Base-by-base conservation (phyloP, 2,888 invertebrate genomes). In the Melanargia galathea region DNA sequence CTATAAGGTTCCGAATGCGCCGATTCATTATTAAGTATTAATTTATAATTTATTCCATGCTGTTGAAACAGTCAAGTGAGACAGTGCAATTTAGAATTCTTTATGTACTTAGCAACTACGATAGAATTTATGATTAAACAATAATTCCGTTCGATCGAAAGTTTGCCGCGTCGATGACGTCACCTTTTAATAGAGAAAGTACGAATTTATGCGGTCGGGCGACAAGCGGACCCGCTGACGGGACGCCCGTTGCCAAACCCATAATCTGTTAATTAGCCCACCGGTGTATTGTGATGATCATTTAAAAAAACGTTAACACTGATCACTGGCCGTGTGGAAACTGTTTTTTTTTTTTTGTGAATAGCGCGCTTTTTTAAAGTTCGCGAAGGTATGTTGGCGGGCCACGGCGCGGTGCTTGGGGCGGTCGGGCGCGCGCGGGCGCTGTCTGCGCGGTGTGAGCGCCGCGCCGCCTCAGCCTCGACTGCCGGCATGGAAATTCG, bases 401-500 rank as follows among this genome's bases (percentile, higher is more conserved):
- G 67, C 62, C 56, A 58, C 65, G 62, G 63, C 62, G 62, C 43
- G 66, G 46, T 54, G 62, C 65, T 65, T 59, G 64, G 57, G 69
- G 68, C 69, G 51, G 64, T 60, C 65, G 73, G 79, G 83, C 83
- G 86, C 83, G 87, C 84, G 85, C 87, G 85, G 81, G 88, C 84
- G 86, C 84, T 83, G 73, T 75, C 75, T 79, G 84, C 85, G 84
- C 87, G 82, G 70, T 87, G 84, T 79, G 80, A 73, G 85, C 90
- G 87, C 86, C 87, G 80, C 90, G 90, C 89, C 90, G 88, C 87
- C 89, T 86, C 79, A 81, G 76, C 82, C 82, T 81, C 89, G 87
- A 90, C 91, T 91, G 91, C 83, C 89, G 88, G 80, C 87, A 85
- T 87, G 88, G 85, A 88, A 90, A 89, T 90, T 90, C 90, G 90